Evolutionary conservation across 1,140 invertebrate genomes (phyloP), one percentile per base, ranked within the genome.

Genomic region (Anthonomus grandis): DNA sequence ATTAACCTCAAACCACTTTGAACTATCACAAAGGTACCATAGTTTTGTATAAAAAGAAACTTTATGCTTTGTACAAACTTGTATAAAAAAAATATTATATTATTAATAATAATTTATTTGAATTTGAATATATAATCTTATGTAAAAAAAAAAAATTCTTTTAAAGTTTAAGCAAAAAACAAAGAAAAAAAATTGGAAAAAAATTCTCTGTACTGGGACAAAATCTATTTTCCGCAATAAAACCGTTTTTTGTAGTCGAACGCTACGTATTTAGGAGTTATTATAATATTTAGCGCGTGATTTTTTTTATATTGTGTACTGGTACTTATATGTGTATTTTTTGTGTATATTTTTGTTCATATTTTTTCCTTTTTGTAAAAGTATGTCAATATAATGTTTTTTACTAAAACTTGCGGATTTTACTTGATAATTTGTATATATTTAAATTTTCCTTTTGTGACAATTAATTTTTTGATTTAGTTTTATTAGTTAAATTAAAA

Each of bases 311-410:
- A 48, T 49, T 57, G 21, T 18, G 54, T 57, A 57, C 44, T 48
- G 13, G 21, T 46, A 53, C 39, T 53, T 44, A 57, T 47, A n/a
- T 31, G 54, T 57, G 54, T 57, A 57, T 57, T 57, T 57, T 49
- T 22, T 57, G 54, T 57, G 42, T 17, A 57, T 37, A 37, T 51
- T 51, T 57, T 57, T 57, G 55, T 57, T 57, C 45, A 48, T 57
- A 50, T 36, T 42, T 56, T 45, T 57, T 50, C 31, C 44, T 57
- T 57, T 21, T 15, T 57, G 38, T 47, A 48, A 41, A 46, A 57
- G 46, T 57, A 57, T 50, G 55, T 57, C 55, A 57, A 57, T 57
- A 57, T 49, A 57, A 57, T 57, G 55, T 57, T 57, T 57, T 57
- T 57, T 50, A 37, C 46, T 44, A 57, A 55, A 19, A 55, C 18